Percentiles rank a stretch among this genome's conserved stretches.
phyloP scores from a whole-genome alignment of 1,140 invertebrate species.

The Drosophila murphyi region DNA sequence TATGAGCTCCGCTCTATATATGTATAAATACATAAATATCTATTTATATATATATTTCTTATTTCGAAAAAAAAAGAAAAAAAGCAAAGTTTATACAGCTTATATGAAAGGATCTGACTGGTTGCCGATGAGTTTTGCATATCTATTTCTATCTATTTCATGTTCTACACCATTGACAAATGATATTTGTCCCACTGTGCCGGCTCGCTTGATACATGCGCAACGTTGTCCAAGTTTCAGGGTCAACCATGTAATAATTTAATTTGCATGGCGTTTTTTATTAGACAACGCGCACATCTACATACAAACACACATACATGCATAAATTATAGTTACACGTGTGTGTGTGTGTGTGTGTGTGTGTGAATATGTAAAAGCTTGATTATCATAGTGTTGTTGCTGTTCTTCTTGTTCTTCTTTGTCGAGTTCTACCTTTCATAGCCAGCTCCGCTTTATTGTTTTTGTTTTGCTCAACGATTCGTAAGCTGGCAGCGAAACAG shows the following conservation, averaged over 20 bases:
- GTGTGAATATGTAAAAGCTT: slow-evolving; percentile 18
- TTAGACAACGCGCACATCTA: slow-evolving; percentile 14
- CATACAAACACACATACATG: neutral
- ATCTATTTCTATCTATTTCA: too few species aligned
- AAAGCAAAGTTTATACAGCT: too few species aligned
- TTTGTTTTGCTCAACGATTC: slow-evolving; percentile 49
- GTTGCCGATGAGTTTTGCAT: too few species aligned
- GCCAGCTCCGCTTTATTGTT: slow-evolving; percentile 29
- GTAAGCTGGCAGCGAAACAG: slow-evolving; percentile 36
- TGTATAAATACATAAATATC: too few species aligned
- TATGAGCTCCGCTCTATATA: too few species aligned
- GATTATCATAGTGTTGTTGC: slow-evolving; percentile 35
- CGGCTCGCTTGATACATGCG: slow-evolving; percentile 23
- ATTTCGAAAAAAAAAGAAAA: too few species aligned
- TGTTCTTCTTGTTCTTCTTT: neutral
- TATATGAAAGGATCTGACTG: too few species aligned
- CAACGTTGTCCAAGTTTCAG: slow-evolving; percentile 54
- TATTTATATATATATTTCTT: too few species aligned
- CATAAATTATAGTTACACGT: neutral
- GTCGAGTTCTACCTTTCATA: slow-evolving; percentile 45
- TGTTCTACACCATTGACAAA: neutral
- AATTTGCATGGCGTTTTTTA: slow-evolving; percentile 70
- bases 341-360: neutral
- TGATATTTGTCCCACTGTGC: slow-evolving; percentile 35
- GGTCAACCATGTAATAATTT: slow-evolving; percentile 78